Percentiles rank a stretch among this genome's conserved stretches.
These are phyloP conservation scores for Netelia inedita DNA, from an alignment of 2,888 invertebrate genomes.

Conservation along the genomic window DNA sequence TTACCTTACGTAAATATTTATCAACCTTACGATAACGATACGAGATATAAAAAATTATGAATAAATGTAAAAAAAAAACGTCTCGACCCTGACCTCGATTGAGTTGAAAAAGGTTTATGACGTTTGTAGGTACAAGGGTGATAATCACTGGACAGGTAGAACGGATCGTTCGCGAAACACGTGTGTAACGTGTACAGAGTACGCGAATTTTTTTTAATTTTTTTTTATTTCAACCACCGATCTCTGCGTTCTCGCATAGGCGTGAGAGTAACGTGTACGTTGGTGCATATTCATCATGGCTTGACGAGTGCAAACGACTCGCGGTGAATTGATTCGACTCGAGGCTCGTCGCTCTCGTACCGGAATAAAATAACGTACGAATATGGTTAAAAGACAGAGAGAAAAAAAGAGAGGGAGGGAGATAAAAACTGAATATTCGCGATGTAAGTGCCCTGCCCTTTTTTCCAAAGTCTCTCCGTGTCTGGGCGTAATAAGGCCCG, in stretches of 20 bases:
- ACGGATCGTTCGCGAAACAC: constrained; percentile 21
- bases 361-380: constrained; percentile 56
- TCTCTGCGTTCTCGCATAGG: not conserved
- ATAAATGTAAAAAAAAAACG: not conserved
- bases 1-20: too few species aligned
- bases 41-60: not conserved
- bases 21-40: not conserved
- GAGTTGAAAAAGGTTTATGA: constrained; percentile 42
- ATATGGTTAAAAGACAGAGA: constrained; percentile 7
- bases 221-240: constrained; percentile 2
- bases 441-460: constrained; percentile 16
- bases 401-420: constrained; percentile 14
- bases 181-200: constrained; percentile 4
- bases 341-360: constrained; percentile 67
- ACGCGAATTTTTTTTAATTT: not conserved
- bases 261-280: constrained; percentile 7
- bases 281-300: constrained; percentile 54
- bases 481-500: not conserved
- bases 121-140: constrained; percentile 22
- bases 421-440: constrained; percentile 51
- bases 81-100: not conserved
- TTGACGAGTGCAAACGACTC: constrained; percentile 76
- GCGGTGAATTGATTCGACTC: constrained; percentile 76
- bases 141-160: constrained; percentile 41
- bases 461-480: constrained; percentile 32